Conservation (phyloP, 1,140 invertebrate genomes). For the Caenorhabditis tropicalis region DNA sequence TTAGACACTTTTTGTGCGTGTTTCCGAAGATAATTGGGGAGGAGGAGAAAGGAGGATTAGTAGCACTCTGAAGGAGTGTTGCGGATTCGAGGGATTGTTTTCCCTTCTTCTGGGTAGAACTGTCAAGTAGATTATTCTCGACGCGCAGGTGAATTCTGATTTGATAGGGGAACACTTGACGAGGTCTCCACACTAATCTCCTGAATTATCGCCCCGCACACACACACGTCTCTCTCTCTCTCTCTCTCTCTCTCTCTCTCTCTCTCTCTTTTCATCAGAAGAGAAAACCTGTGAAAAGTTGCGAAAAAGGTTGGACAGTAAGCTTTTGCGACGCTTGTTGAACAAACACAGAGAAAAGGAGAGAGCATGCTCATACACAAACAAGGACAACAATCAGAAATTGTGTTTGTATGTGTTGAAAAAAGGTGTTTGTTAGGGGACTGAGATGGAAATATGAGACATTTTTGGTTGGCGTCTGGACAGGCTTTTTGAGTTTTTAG, state of each 20-base stretch:
- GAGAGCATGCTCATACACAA: neutral
- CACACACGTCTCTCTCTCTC: too few relatives aligned
- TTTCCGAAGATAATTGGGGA: neutral
- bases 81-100: neutral
- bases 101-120: neutral
- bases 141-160: too few relatives aligned
- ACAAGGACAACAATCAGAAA: neutral
- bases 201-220: too few relatives aligned
- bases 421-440: too few relatives aligned
- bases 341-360: too few relatives aligned
- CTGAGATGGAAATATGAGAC: conserved; percentile 5
- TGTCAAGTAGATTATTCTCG: conserved; percentile 13
- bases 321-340: too few relatives aligned
- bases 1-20: neutral
- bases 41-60: neutral
- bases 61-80: neutral
- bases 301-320: conserved; percentile 1
- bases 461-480: neutral
- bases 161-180: conserved; percentile 2
- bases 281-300: neutral
- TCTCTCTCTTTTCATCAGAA: neutral
- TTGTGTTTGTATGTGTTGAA: neutral
- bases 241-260: neutral
- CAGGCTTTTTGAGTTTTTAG: neutral
- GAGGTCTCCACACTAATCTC: neutral